Evolutionary conservation across 2,888 invertebrate species (phyloP).

Genomic region (Drosophila percnosoma): DNA sequence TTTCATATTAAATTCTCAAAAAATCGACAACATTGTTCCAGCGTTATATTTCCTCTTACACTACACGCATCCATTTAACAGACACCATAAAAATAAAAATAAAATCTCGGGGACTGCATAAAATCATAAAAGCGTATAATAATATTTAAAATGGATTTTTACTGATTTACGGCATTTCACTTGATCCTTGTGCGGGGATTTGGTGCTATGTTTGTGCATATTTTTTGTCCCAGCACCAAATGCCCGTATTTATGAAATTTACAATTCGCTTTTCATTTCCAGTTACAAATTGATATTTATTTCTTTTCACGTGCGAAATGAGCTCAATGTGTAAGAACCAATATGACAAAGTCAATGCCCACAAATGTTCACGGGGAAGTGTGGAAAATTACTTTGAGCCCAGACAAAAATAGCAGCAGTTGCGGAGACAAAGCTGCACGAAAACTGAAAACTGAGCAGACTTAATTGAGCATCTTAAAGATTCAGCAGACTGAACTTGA

Average conservation of each 20-base stretch:
- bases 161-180: slow-evolving; percentile 61
- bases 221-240: slow-evolving; percentile 18
- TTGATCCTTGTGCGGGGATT: slow-evolving; percentile 24
- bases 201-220: not conserved
- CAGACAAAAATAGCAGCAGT: slow-evolving; percentile 15
- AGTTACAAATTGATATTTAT: slow-evolving; percentile 70
- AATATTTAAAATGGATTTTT: slow-evolving; percentile 67
- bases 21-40: slow-evolving; percentile 1
- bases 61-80: slow-evolving; percentile 26
- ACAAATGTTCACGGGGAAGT: slow-evolving; percentile 6
- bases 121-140: slow-evolving; percentile 48
- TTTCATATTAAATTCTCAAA: slow-evolving; percentile 10
- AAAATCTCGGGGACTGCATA: slow-evolving; percentile 38
- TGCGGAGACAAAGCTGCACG: not conserved
- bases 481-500: slow-evolving; percentile 22
- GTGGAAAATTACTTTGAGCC: slow-evolving; percentile 19
- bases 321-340: slow-evolving; percentile 20
- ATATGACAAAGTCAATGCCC: slow-evolving; percentile 15
- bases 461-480: slow-evolving; percentile 30
- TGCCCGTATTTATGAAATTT: slow-evolving; percentile 58
- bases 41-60: slow-evolving; percentile 12
- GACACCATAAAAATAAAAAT: slow-evolving; percentile 31
- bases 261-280: slow-evolving; percentile 44
- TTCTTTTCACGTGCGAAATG: slow-evolving; percentile 29
- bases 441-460: slow-evolving; percentile 4